Percentiles rank a stretch among this genome's conserved stretches.
These are phyloP conservation scores for Bedellia somnulentella DNA, from an alignment of 2,888 invertebrate genomes.

Conservation along the genomic window DNA sequence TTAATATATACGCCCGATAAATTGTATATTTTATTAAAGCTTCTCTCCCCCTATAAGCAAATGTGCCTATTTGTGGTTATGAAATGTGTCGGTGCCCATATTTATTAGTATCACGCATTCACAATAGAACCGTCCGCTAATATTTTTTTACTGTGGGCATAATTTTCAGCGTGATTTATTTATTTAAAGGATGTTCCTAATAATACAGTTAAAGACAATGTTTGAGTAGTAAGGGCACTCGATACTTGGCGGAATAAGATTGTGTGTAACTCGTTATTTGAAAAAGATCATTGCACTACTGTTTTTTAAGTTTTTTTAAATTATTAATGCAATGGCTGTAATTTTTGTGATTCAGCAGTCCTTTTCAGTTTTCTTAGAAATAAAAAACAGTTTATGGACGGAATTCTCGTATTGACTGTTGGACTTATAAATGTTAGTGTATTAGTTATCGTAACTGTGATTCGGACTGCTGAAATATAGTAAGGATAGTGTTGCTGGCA, in stretches of 20 bases:
- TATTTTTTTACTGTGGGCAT: too few relatives aligned
- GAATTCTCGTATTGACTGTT: slow-evolving; percentile 38
- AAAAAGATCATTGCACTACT: slow-evolving; percentile 34
- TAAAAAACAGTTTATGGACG: slow-evolving; percentile 18
- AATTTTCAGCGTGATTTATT: too few relatives aligned
- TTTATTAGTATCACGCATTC: too few relatives aligned
- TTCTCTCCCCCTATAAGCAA: slow-evolving; percentile 35
- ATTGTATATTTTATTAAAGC: slow-evolving; percentile 40
- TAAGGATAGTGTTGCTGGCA: too few relatives aligned
- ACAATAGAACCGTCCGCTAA: too few relatives aligned
- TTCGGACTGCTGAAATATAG: slow-evolving; percentile 48
- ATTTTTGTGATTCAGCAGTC: slow-evolving; percentile 23
- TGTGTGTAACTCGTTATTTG: too few relatives aligned
- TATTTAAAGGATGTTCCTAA: too few relatives aligned
- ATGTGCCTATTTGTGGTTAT: slow-evolving; percentile 50
- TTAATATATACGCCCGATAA: slow-evolving; percentile 37
- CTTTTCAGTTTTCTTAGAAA: too few relatives aligned
- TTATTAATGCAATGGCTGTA: slow-evolving; percentile 24
- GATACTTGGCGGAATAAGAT: too few relatives aligned
- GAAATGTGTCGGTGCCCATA: too few relatives aligned
- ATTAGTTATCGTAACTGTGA: slow-evolving; percentile 28
- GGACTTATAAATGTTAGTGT: slow-evolving; percentile 33
- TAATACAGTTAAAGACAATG: too few relatives aligned
- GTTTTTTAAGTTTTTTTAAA: slow-evolving; percentile 20
- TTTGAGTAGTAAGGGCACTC: too few relatives aligned